A percentile compares a stretch with the other conserved stretches of the same genome.
Evolutionary conservation across 2,797 vertebrate species (phyloP).

Genomic region (Falco cherrug): DNA sequence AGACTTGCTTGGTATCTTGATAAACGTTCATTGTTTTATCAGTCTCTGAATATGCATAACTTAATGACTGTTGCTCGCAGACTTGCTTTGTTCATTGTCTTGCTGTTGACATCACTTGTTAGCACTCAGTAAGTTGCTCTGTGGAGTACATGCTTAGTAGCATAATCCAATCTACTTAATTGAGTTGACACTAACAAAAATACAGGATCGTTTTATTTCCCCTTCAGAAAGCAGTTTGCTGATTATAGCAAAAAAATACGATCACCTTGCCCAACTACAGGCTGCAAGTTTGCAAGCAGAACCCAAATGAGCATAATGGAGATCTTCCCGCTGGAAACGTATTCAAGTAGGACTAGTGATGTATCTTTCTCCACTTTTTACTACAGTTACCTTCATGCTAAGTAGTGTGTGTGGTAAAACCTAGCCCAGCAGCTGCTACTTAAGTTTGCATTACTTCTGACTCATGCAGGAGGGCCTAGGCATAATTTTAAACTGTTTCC

Average conservation of each 20-base stretch:
- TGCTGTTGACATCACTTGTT: neutral
- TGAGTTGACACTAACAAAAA: neutral
- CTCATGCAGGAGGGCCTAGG: conserved; percentile 65
- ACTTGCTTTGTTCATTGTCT: neutral
- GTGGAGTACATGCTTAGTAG: neutral
- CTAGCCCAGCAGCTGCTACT: conserved; percentile 61
- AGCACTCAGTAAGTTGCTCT: neutral
- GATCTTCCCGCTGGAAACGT: neutral
- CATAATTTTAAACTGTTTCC: conserved; percentile 67
- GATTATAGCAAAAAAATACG: neutral
- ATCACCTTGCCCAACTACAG: neutral
- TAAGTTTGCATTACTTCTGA: conserved; percentile 72
- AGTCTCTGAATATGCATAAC: neutral
- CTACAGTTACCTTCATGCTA: conserved; percentile 27
- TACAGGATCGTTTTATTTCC: neutral
- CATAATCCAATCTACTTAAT: neutral
- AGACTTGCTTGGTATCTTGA: neutral
- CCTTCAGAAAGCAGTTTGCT: neutral
- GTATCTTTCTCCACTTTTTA: neutral
- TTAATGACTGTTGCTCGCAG: neutral
- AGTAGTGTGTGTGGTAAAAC: conserved; percentile 33
- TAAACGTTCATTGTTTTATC: neutral
- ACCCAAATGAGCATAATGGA: neutral
- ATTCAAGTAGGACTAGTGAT: neutral
- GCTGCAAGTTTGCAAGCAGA: neutral